phyloP scores from a whole-genome alignment of 2,888 invertebrate species.

The Drosophila yooni region DNA sequence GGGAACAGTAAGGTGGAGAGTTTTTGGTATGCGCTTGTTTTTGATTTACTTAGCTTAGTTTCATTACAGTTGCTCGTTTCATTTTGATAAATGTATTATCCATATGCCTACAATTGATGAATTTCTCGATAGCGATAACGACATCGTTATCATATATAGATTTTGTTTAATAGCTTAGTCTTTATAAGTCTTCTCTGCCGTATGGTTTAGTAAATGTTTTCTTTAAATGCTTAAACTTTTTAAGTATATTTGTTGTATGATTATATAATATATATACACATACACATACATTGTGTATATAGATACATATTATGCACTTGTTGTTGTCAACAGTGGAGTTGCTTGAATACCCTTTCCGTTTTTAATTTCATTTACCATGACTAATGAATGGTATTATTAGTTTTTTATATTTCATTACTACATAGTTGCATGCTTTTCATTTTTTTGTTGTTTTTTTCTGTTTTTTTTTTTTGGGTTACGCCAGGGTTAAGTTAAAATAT shows the following conservation, averaged over 20 bases:
- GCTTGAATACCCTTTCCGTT: constrained; percentile 2
- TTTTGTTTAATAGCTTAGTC: constrained; percentile 51
- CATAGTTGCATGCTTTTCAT: constrained; percentile 41
- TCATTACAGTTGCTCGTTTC: constrained; percentile 37
- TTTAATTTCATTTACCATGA: background rate
- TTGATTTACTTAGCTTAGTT: constrained; percentile 42
- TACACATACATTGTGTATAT: constrained; percentile 22
- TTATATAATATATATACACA: constrained; percentile 27
- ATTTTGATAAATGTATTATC: constrained; percentile 34
- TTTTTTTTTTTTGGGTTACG: background rate
- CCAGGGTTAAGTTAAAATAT: constrained; percentile 20
- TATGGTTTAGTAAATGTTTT: constrained; percentile 48
- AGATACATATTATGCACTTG: constrained; percentile 26
- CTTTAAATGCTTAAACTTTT: constrained; percentile 40
- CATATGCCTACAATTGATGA: constrained; percentile 33
- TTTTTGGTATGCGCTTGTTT: constrained; percentile 4
- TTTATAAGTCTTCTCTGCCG: constrained; percentile 73
- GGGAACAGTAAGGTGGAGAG: background rate
- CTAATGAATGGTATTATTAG: constrained; percentile 4
- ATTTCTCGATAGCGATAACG: constrained; percentile 22
- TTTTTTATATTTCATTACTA: constrained; percentile 4
- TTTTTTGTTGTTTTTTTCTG: background rate
- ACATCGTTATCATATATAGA: constrained; percentile 7
- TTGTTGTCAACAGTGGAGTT: constrained; percentile 11
- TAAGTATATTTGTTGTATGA: constrained; percentile 15